Percentiles rank a stretch among this genome's conserved stretches.
Conservation (phyloP, 2,888 invertebrate species). For the Chaitophorus viminalis region DNA sequence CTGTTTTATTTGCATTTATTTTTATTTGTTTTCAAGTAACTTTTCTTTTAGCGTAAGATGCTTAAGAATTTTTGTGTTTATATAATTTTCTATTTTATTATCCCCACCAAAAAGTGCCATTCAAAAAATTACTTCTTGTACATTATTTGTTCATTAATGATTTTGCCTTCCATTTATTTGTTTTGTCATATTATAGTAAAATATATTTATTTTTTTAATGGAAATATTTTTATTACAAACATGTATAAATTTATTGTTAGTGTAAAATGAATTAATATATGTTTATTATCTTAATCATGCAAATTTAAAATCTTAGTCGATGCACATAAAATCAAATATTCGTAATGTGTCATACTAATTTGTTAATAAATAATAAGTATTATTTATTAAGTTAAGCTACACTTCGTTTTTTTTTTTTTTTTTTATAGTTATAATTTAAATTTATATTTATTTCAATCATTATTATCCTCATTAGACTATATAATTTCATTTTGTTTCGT, state of each 20-base stretch:
- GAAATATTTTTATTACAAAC: conserved; percentile 29
- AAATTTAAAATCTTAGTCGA: conserved; percentile 47
- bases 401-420: conserved; percentile 40
- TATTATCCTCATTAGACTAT: conserved; percentile 62
- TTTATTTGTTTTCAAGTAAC: conserved; percentile 5
- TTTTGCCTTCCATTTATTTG: conserved; percentile 29
- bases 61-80: conserved; percentile 23
- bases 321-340: conserved; percentile 55
- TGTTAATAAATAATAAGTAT: conserved; percentile 61
- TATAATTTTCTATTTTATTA: conserved; percentile 22
- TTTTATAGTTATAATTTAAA: conserved; percentile 44
- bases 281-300: conserved; percentile 41
- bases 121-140: conserved; percentile 31
- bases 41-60: conserved; percentile 43
- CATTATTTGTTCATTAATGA: conserved; percentile 30
- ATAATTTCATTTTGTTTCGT: conserved; percentile 54
- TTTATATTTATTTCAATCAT: conserved; percentile 59
- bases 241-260: conserved; percentile 43
- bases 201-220: not conserved
- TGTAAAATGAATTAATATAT: conserved; percentile 44
- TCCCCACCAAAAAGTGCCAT: conserved; percentile 56
- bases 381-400: conserved; percentile 47
- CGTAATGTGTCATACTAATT: conserved; percentile 61
- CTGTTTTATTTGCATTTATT: conserved; percentile 59
- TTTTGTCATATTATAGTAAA: conserved; percentile 38